Evolutionary conservation across 1,140 invertebrate species (phyloP).

Genomic region (Ips typographus): DNA sequence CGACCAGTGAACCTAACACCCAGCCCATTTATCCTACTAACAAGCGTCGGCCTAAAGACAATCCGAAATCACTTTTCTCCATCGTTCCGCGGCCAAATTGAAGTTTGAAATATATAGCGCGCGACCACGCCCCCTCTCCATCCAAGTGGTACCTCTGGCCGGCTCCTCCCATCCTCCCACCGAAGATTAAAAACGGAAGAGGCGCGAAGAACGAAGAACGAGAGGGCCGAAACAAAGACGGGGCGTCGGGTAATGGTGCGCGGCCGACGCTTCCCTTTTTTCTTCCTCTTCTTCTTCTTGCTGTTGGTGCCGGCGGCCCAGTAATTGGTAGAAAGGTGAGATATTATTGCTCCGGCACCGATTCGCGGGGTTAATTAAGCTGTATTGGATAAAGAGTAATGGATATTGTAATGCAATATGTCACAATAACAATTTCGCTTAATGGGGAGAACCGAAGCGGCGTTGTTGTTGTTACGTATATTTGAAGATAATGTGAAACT

Average conservation of each 20-base stretch:
- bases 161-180: conserved; percentile 40
- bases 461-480: not conserved
- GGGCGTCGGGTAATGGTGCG: conserved; percentile 13
- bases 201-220: conserved; percentile 10
- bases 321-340: conserved; percentile 21
- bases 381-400: conserved; percentile 11
- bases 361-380: conserved; percentile 13
- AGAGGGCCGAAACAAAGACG: conserved; percentile 12
- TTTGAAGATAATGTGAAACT: not conserved
- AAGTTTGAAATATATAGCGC: conserved; percentile 44
- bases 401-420: conserved; percentile 12
- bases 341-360: conserved; percentile 5
- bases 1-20: not conserved
- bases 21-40: not conserved
- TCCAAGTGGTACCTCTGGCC: conserved; percentile 1
- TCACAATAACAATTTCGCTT: conserved; percentile 12
- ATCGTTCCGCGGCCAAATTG: conserved; percentile 42
- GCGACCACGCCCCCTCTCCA: conserved; percentile 39
- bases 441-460: not conserved
- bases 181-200: conserved; percentile 8
- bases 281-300: conserved; percentile 3
- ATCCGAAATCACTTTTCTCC: conserved; percentile 15
- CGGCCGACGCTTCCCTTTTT: conserved; percentile 12
- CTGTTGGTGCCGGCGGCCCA: not conserved
- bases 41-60: conserved; percentile 2